Percentiles rank a stretch among this genome's conserved stretches.
phyloP scores from a whole-genome alignment of 2,797 vertebrate genomes.

The Sebastes melanostomus region DNA sequence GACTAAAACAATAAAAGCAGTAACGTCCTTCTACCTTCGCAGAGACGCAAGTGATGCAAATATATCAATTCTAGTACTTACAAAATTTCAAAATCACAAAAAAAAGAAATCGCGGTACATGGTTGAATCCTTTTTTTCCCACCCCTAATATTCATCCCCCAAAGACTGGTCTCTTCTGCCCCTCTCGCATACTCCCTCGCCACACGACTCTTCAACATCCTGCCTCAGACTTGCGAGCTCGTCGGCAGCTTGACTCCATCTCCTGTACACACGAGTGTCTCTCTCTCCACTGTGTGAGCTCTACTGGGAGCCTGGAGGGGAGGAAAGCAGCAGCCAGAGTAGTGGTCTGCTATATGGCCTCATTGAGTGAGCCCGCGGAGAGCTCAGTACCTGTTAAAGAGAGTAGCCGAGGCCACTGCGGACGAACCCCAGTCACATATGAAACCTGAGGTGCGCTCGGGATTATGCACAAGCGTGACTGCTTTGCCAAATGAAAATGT shows the following conservation, averaged over 20 bases:
- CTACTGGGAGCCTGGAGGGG: slow-evolving; percentile 18
- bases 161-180: background rate
- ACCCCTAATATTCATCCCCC: background rate
- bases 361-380: slow-evolving; percentile 73
- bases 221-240: background rate
- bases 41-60: no score
- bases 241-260: slow-evolving; percentile 12
- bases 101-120: no score
- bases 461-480: slow-evolving; percentile 87
- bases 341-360: slow-evolving; percentile 36
- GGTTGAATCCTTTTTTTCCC: no score
- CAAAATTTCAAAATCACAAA: no score
- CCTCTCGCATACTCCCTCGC: background rate
- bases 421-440: slow-evolving; percentile 82
- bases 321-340: background rate
- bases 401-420: slow-evolving; percentile 67
- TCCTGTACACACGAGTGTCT: background rate
- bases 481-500: slow-evolving; percentile 91
- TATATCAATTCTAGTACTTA: no score
- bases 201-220: background rate
- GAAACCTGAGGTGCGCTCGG: slow-evolving; percentile 87
- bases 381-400: slow-evolving; percentile 84
- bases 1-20: no score
- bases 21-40: no score
- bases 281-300: slow-evolving; percentile 16